Evolutionary conservation across 2,888 invertebrate genomes (phyloP).

Genomic region (Tribolium freemani): DNA sequence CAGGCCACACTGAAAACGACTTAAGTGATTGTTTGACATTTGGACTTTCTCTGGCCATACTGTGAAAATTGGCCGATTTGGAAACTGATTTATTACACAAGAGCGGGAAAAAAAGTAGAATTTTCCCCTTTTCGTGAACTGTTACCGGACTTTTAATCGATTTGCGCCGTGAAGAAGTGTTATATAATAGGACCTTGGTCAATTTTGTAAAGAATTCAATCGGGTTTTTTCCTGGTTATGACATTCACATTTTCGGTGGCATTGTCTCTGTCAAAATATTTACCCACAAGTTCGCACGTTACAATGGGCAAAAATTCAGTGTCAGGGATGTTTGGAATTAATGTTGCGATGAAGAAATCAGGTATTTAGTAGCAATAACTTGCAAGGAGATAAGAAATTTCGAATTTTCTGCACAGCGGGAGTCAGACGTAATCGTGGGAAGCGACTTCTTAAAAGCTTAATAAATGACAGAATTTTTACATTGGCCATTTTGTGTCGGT

Average conservation of each 20-base stretch:
- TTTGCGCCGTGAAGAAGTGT: conserved; percentile 8
- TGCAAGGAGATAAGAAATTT: conserved; percentile 40
- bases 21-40: conserved; percentile 2
- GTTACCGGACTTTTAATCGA: conserved; percentile 18
- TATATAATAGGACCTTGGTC: conserved; percentile 38
- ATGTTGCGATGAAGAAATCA: neutral
- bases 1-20: conserved; percentile 5
- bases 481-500: conserved; percentile 3
- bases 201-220: conserved; percentile 18
- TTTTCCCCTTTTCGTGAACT: conserved; percentile 1
- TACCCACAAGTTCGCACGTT: conserved; percentile 2
- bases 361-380: conserved; percentile 2
- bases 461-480: conserved; percentile 31
- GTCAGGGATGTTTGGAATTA: conserved; percentile 3
- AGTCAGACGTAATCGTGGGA: conserved; percentile 33
- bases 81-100: neutral
- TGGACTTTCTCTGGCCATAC: neutral
- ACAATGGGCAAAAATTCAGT: conserved; percentile 8
- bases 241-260: conserved; percentile 26
- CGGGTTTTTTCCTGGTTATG: conserved; percentile 1
- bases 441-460: conserved; percentile 24
- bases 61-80: neutral
- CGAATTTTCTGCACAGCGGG: conserved; percentile 37
- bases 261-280: conserved; percentile 21
- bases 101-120: neutral